Conservation (phyloP, 64 coral and sea anemone genomes). For the Pachyseris speciosa region DNA sequence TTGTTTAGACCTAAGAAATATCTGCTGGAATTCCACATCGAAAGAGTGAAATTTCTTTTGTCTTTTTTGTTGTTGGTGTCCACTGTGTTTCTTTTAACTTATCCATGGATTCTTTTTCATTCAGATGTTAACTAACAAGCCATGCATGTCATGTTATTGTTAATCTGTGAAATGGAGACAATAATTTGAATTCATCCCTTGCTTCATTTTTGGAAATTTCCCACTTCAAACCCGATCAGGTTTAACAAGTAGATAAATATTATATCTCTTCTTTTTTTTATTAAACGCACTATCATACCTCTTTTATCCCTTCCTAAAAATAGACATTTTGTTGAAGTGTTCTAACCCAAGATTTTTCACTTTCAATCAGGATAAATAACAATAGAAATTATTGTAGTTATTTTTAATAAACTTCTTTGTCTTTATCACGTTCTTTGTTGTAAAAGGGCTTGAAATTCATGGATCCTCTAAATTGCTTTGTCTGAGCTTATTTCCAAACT, state of each 20-base stretch:
- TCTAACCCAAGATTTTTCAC: background rate
- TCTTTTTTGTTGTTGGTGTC: too few species aligned
- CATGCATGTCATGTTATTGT: background rate
- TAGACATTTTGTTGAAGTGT: background rate
- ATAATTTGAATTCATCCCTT: constrained; percentile 9
- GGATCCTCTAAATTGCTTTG: too few species aligned
- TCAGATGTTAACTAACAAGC: background rate
- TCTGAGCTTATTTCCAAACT: too few species aligned
- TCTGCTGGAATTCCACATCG: too few species aligned
- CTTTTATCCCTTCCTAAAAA: background rate
- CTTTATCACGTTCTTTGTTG: background rate
- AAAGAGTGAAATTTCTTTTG: background rate
- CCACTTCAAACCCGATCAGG: background rate
- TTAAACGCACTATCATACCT: background rate
- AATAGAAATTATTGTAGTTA: background rate
- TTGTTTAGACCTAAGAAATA: background rate
- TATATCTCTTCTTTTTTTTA: background rate
- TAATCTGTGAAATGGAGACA: background rate
- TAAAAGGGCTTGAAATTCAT: too few species aligned
- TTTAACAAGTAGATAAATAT: background rate
- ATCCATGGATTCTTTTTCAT: background rate
- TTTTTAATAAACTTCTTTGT: background rate
- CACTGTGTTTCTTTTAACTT: too few species aligned
- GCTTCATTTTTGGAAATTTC: background rate
- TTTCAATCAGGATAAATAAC: background rate